Evolutionary conservation across 2,888 invertebrate genomes (phyloP).

Genomic region (Acleris holmiana): DNA sequence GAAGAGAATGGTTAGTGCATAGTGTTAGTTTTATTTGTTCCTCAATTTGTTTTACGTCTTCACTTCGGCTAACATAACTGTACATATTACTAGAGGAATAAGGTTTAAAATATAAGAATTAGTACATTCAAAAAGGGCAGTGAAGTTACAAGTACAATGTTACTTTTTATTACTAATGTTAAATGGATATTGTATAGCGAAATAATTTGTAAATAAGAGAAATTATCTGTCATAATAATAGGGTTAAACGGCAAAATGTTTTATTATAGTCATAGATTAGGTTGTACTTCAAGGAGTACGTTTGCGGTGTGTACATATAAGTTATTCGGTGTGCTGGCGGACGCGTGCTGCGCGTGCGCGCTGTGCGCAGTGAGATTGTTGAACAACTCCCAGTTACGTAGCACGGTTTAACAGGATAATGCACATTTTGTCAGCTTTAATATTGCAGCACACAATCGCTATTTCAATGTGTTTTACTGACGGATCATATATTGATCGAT

Average conservation of each 20-base stretch:
- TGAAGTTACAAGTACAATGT: slow-evolving; percentile 81
- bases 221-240: slow-evolving; percentile 83
- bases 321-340: slow-evolving; percentile 60
- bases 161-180: slow-evolving; percentile 79
- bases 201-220: slow-evolving; percentile 80
- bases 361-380: slow-evolving; percentile 39
- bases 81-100: slow-evolving; percentile 66
- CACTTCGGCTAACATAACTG: slow-evolving; percentile 77
- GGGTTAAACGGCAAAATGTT: slow-evolving; percentile 81
- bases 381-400: slow-evolving; percentile 53
- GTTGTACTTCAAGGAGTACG: slow-evolving; percentile 74
- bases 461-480: slow-evolving; percentile 47
- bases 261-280: slow-evolving; percentile 82
- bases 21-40: slow-evolving; percentile 79
- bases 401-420: slow-evolving; percentile 64
- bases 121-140: slow-evolving; percentile 78
- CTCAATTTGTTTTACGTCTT: slow-evolving; percentile 73
- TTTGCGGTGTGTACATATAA: slow-evolving; percentile 73
- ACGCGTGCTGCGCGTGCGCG: slow-evolving; percentile 36
- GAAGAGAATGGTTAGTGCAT: slow-evolving; percentile 69
- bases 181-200: slow-evolving; percentile 77
- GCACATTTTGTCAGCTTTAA: slow-evolving; percentile 79
- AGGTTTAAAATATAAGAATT: slow-evolving; percentile 59
- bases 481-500: slow-evolving; percentile 15
- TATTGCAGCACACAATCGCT: slow-evolving; percentile 69